Percentiles rank a stretch among this genome's conserved stretches.
Conservation (phyloP, 1,140 invertebrate genomes). For the Formica exsecta region DNA sequence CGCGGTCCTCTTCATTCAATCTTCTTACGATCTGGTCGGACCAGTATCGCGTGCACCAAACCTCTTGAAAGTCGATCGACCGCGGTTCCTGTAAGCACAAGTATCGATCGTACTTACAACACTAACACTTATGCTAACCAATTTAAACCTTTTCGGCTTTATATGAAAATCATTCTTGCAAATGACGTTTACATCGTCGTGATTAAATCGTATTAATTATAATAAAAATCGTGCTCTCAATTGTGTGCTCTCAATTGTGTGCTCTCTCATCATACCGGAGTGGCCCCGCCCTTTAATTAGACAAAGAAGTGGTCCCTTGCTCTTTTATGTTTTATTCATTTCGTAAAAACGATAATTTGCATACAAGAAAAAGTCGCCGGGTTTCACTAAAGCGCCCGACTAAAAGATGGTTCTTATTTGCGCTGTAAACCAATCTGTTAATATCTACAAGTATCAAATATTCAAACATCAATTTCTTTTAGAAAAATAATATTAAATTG, state of each 20-base stretch:
- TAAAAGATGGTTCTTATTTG: conserved; percentile 7
- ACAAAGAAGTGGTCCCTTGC: neutral
- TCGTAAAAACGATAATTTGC: conserved; percentile 54
- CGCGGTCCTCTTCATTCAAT: conserved; percentile 75
- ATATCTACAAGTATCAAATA: neutral
- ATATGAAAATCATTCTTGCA: conserved; percentile 33
- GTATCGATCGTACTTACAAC: conserved; percentile 56
- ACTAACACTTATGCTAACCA: conserved; percentile 32
- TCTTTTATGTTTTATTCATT: conserved; percentile 49
- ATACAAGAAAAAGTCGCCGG: conserved; percentile 18
- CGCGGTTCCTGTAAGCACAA: conserved; percentile 30
- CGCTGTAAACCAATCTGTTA: neutral
- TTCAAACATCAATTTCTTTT: neutral
- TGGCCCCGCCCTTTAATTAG: conserved; percentile 45
- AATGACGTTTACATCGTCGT: neutral
- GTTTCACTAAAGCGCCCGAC: neutral
- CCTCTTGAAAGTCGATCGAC: conserved; percentile 74
- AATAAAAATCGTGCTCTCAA: conserved; percentile 2
- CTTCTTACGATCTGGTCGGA: conserved; percentile 73
- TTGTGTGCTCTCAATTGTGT: conserved; percentile 2
- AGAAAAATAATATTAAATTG: no score
- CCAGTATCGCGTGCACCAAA: conserved; percentile 73
- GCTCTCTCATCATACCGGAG: neutral
- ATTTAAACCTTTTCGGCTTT: conserved; percentile 17
- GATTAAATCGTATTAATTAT: conserved; percentile 38